These are phyloP conservation scores for Apostichopus parvimensis DNA, from an alignment of 35 echinoderm and acorn worm genomes.

Conservation along the genomic window DNA sequence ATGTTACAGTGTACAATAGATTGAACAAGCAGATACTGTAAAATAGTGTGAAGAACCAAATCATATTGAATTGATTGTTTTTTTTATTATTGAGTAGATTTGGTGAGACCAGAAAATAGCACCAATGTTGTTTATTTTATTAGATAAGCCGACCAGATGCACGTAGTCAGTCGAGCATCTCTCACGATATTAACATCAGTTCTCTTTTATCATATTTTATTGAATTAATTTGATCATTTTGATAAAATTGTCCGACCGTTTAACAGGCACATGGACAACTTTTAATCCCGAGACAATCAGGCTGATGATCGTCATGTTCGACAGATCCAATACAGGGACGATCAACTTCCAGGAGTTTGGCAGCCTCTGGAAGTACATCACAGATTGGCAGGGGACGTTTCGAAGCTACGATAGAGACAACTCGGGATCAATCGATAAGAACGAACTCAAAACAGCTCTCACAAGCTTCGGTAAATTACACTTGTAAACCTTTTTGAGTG, in stretches of 20 bases:
- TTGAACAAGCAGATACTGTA: too few species aligned
- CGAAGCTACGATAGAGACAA: slow-evolving; percentile 92
- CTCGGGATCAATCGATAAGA: slow-evolving; percentile 89
- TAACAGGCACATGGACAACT: slow-evolving; percentile 87
- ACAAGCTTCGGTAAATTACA: slow-evolving; percentile 82
- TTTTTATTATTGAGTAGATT: too few species aligned
- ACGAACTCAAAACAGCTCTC: slow-evolving; percentile 87
- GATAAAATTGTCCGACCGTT: not conserved
- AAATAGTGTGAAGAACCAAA: too few species aligned
- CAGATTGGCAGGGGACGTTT: slow-evolving; percentile 97
- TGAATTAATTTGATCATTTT: not conserved
- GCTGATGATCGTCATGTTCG: slow-evolving; percentile 99
- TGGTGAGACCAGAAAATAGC: too few species aligned
- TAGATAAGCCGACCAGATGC: too few species aligned
- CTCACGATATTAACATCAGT: too few species aligned
- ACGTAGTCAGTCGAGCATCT: too few species aligned
- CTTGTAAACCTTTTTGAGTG: too few species aligned
- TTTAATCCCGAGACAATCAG: slow-evolving; percentile 98
- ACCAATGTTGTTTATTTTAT: too few species aligned
- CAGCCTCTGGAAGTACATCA: slow-evolving; percentile 95
- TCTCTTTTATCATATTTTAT: not conserved
- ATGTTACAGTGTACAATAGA: too few species aligned
- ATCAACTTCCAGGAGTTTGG: slow-evolving; percentile 99
- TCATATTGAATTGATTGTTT: too few species aligned
- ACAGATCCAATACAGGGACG: slow-evolving; percentile 76